Evolutionary conservation across 30 jellyfish, hydroid and myxozoan genomes (phyloP).

Genomic region (Clytia hemisphaerica): DNA sequence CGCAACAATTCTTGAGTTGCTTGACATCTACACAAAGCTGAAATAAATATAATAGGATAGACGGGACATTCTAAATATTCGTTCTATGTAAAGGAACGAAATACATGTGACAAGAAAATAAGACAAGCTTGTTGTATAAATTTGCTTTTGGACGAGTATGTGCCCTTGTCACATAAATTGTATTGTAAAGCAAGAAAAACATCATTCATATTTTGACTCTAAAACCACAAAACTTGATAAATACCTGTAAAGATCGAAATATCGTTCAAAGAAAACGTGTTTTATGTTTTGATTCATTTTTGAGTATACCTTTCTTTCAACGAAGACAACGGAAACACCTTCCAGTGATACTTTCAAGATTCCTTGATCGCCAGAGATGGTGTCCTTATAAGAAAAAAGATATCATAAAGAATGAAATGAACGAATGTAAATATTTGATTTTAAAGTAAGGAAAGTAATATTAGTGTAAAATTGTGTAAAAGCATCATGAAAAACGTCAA

Average conservation of each 20-base stretch:
- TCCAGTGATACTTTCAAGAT: conserved; percentile 78
- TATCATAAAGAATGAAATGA: not conserved
- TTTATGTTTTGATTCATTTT: too few species aligned
- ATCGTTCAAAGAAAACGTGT: too few species aligned
- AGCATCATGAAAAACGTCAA: too few species aligned
- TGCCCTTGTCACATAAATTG: not conserved
- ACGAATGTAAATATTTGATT: not conserved
- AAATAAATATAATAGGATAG: too few species aligned
- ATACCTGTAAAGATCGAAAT: too few species aligned
- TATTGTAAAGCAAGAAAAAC: not conserved
- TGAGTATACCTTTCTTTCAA: conserved; percentile 86
- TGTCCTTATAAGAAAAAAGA: conserved; percentile 48
- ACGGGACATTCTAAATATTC: too few species aligned
- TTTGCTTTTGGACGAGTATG: not conserved
- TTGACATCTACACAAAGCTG: conserved; percentile 75
- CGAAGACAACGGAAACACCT: conserved; percentile 70
- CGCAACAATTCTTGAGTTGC: conserved; percentile 74
- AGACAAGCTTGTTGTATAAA: too few species aligned
- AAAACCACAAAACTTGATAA: too few species aligned
- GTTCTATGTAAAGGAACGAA: too few species aligned
- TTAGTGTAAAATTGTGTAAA: too few species aligned
- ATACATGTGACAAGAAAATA: not conserved
- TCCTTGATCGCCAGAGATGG: conserved; percentile 55
- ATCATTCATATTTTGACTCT: too few species aligned
- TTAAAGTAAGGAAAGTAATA: too few species aligned